Evolutionary conservation across 2,113 vertebrate species (phyloP), one percentile per base, ranked within the genome.

Genomic region (Zapus hudsonius): DNA sequence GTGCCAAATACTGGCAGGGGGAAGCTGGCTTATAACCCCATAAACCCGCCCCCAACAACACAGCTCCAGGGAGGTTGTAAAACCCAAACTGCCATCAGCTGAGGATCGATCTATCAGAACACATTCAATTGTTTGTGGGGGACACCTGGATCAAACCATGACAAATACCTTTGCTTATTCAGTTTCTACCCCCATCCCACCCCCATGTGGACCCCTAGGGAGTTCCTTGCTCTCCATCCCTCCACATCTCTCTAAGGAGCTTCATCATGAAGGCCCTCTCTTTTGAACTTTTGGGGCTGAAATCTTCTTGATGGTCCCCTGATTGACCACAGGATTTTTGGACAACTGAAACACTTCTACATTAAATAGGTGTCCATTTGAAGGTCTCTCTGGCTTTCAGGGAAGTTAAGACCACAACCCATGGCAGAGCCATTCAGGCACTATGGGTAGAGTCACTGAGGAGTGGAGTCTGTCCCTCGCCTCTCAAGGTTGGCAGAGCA

Each of bases 281-380:
- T 57, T 84, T 64, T 42, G 89, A 94, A 76, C 36, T 79, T 36
- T 29, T 36, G 22, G 42, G 59, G n/a, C 9, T 61, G 52, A 89
- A 83, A 84, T 67, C 25, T 79, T 22, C 86, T 82, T 93, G n/a
- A 38, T 82, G 70, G 86, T 36, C 6, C 31, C 80, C 44, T 69
- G 59, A 33, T 17, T 3, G 19, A 52, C 22, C 36, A 16, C 36
- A 75, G n/a, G n/a, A 55, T 79, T 47, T 76, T 15, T 64, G 75
- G 69, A 64, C 74, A 89, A 87, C 59, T 27, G 84, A 83, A 91
- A 81, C 15, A 19, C 42, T 72, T 79, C 29, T 59, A 70, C 27
- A 40, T 74, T 47, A 73, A 83, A 84, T 4, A 81, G 67, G 33
- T 33, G 66, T 27, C 38, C 38, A 67, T 73, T 36, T n/a, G 55